Base-by-base conservation (phyloP, 2,888 invertebrate genomes). In the Pycnomerus fuliginosus region DNA sequence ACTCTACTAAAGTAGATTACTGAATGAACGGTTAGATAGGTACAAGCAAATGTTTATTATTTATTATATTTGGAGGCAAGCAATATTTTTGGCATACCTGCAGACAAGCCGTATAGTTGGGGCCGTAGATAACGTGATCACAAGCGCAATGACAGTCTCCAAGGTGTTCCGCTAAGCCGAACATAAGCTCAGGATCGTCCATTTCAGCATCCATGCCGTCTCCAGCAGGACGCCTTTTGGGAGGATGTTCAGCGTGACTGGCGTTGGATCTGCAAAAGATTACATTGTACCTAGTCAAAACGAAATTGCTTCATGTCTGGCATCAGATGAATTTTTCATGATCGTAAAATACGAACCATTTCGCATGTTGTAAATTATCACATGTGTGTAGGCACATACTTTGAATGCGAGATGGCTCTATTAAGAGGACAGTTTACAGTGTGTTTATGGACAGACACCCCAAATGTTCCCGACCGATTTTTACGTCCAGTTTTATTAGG, bases 191-290 rank as follows among this genome's bases (percentile, higher is more conserved):
- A 3, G 70, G 68, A 48, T 70, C 69, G 59, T 71, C 70, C 64
- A 69, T 66, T 57, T 67, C 65, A 8, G 70, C 64, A 52, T 71
- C 72, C 67, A 71, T 70, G 38, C 72, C 72, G 53, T 72, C 71
- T 34, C 70, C 72, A 20, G 70, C 70, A 11, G 69, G 58, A 23
- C 71, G 64, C 39, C 69, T 62, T 36, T 53, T 53, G 36, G 52
- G 56, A 41, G 49, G 53, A 16, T n/a, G n/a, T n/a, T n/a, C n/a
- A n/a, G 48, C 50, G 20, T 53, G 58, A 37, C 53, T 48, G 47
- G 52, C 49, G 44, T 50, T 48, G 32, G 58, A 57, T 51, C 61
- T 60, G 45, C 22, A 55, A 55, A 46, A 50, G 36, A 41, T 36
- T 32, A 48, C 30, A 24, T 23, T n/a, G n/a, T n/a, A n/a, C n/a